Base-by-base conservation (phyloP, 2,797 vertebrate genomes). In the Pangasius macronema region DNA sequence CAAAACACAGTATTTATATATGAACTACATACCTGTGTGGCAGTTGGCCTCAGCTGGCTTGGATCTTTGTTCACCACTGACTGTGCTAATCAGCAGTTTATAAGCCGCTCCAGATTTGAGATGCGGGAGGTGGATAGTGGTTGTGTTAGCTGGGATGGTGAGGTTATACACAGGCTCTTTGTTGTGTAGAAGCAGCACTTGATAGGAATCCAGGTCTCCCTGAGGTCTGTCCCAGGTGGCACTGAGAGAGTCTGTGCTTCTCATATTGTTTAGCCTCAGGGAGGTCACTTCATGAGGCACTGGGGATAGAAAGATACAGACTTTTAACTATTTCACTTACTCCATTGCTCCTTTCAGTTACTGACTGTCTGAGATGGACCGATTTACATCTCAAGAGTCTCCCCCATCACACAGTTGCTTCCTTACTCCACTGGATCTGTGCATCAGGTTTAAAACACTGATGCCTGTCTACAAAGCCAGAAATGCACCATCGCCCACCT, bases 21-120 rank as follows among this genome's bases (percentile, higher is more conserved):
- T 80, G 27, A 82, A n/a, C 14, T 7, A 84, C 91, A 95, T 95
- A 99, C 98, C 96, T 92, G 97, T 99, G 18, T 94, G 95, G 72
- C 94, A 96, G 86, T 97, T 95, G 39, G 94, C 94, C 0, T 95
- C 88, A 0, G 65, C 92, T 91, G 93, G 91, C 75, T 96, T 94
- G 27, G 98, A 99, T 63, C 89, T 91, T 61, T 97, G 93, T 0
- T 95, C 95, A 11, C 97, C 97, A 0, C 97, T 99, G 86, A 98
- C 91, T 0, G 97, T 95, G 16, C 93, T 95, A 0, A 97, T 96
- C 92, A 97, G 94, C 92, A 99, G 95, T 3, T 94, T 97, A 93
- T 99, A 98, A 59, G 96, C 94, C 82, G 97, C 93, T 90, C 98
- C 98, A 0, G 98, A 91, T 46, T 94, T 97, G 89, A 99, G 91